These are phyloP conservation scores for Crossaster papposus DNA, from an alignment of 53 echinoderm and acorn worm genomes.

Conservation along the genomic window DNA sequence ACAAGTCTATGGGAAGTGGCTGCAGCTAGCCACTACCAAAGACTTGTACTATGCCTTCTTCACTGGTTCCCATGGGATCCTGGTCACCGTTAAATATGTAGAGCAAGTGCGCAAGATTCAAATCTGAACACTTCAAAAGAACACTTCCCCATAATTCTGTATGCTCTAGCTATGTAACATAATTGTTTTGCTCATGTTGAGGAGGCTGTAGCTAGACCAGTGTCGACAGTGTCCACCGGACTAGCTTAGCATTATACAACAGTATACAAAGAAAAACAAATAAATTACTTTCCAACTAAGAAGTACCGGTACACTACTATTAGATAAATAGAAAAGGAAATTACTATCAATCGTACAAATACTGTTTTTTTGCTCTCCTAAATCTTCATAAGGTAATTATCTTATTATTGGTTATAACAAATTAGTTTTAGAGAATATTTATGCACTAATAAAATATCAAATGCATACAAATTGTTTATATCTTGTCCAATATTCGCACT, in stretches of 20 bases:
- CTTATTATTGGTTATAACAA: neutral
- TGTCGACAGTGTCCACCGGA: constrained; percentile 48
- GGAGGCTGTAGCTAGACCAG: constrained; percentile 13
- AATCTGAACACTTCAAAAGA: too few species aligned
- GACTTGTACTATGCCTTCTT: too few species aligned
- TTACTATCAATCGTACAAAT: neutral
- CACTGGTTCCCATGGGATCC: too few species aligned
- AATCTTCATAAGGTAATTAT: neutral
- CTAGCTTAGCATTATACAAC: constrained; percentile 3
- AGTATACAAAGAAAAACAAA: neutral
- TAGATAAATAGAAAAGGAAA: neutral
- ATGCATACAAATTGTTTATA: constrained; percentile 13
- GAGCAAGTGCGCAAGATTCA: too few species aligned
- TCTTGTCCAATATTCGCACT: constrained; percentile 27
- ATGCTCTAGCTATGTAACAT: too few species aligned
- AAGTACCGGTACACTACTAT: neutral
- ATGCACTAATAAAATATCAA: constrained; percentile 7
- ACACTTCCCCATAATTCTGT: too few species aligned
- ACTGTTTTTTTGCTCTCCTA: neutral
- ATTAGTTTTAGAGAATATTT: neutral
- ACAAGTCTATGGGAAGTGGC: too few species aligned
- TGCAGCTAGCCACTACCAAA: too few species aligned
- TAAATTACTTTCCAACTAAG: neutral
- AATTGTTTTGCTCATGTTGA: neutral
- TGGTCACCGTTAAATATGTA: too few species aligned